phyloP scores from a whole-genome alignment of 2,113 vertebrate genomes.

The Synodontis membranacea region DNA sequence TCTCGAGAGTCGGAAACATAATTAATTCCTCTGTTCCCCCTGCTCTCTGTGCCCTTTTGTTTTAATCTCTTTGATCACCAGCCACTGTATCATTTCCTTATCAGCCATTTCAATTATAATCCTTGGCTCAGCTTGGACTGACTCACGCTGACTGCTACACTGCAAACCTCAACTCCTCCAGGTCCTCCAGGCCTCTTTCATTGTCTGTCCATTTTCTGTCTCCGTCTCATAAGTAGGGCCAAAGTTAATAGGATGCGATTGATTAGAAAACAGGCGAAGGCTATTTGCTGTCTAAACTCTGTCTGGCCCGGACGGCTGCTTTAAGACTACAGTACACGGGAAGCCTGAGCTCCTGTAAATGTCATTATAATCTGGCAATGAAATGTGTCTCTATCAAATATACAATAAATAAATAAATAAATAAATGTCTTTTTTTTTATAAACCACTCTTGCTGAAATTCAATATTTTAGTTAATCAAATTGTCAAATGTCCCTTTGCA shows the following conservation, averaged over 20 bases:
- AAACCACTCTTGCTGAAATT: background rate
- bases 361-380: background rate
- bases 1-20: constrained; percentile 16
- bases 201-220: background rate
- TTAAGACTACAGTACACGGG: too few relatives aligned
- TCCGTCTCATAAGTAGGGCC: constrained; percentile 46
- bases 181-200: constrained; percentile 9
- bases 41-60: constrained; percentile 36
- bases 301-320: background rate
- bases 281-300: constrained; percentile 37
- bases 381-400: background rate
- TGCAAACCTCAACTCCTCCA: constrained; percentile 53
- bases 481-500: background rate
- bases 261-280: constrained; percentile 46
- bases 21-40: constrained; percentile 45
- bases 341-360: background rate
- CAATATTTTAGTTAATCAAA: background rate
- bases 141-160: constrained; percentile 39
- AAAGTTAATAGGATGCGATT: constrained; percentile 42
- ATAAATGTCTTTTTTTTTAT: background rate
- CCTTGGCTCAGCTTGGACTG: constrained; percentile 34
- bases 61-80: constrained; percentile 47
- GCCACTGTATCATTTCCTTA: constrained; percentile 60
- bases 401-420: background rate
- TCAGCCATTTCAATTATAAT: constrained; percentile 51